Base-by-base conservation (phyloP, 2,113 vertebrate genomes). In the Colistium nudipinnis region DNA sequence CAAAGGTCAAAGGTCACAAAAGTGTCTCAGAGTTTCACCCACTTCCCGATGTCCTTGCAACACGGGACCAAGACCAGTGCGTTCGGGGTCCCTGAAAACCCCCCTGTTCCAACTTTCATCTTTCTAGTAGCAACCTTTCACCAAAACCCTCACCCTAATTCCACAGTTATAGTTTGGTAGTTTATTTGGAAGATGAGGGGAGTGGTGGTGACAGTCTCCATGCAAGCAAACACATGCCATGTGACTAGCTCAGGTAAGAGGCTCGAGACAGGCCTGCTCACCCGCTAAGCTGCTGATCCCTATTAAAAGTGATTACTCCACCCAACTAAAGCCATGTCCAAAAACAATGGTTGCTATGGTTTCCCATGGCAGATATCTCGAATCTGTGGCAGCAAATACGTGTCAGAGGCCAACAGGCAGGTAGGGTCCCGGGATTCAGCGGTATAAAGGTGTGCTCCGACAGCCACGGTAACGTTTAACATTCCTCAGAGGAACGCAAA, bases 171-270 rank as follows among this genome's bases (percentile, higher is more conserved):
- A n/a, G n/a, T n/a, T n/a, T n/a, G n/a, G n/a, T n/a, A n/a, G n/a
- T n/a, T n/a, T n/a, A n/a, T n/a, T n/a, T n/a, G n/a, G 65, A 74
- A 73, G 73, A 66, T 55, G 76, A 54, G 36, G 51, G 73, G 68
- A 56, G 41, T 41, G 57, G 31, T 12, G 35, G 38, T 19, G 54
- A 65, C 28, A 7, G 53, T 38, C 51, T 82, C 39, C 61, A 54
- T 67, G 72, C 16, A 35, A 61, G 38, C 65, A 79, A 63, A 85
- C 89, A 89, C 82, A 83, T 89, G 86, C 76, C 38, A 4, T 24
- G 53, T 61, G 76, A 81, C 47, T 54, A 74, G 76, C 75, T 35
- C 25, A 4, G 43, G 56, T 82, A 73, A 88, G 84, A 81, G 69
- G 81, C 83, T 87, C 77, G 69, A 51, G 55, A 20, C 56, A 60